Evolutionary conservation across 2,113 vertebrate genomes (phyloP).

Genomic region (Paraplagusia blochii): DNA sequence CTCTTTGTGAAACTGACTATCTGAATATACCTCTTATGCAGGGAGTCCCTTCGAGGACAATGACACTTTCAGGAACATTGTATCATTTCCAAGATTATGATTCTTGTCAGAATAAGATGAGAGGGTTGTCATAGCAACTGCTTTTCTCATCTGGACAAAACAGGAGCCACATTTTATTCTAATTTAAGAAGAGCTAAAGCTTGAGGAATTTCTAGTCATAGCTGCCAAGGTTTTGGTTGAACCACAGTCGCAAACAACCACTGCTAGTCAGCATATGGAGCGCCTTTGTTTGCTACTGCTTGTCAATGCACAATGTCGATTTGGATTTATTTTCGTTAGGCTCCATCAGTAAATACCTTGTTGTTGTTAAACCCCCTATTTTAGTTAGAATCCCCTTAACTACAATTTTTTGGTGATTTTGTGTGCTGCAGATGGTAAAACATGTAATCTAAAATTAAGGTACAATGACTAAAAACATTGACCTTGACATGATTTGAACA

Average conservation of each 20-base stretch:
- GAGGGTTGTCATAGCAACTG: not conserved
- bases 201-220: constrained; percentile 3
- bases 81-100: constrained; percentile 33
- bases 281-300: not conserved
- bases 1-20: too few relatives aligned
- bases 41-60: constrained; percentile 12
- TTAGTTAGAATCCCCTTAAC: too few relatives aligned
- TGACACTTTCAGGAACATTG: constrained; percentile 6
- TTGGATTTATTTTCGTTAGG: too few relatives aligned
- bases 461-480: not conserved
- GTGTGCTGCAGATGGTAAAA: too few relatives aligned
- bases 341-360: too few relatives aligned
- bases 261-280: constrained; percentile 7
- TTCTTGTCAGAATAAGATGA: constrained; percentile 9
- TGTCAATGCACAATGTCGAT: too few relatives aligned
- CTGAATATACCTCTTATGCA: too few relatives aligned
- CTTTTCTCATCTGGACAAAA: not conserved
- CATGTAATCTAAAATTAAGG: too few relatives aligned
- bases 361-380: too few relatives aligned
- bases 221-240: constrained; percentile 22
- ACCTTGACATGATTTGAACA: not conserved
- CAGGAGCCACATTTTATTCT: constrained; percentile 3
- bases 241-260: constrained; percentile 15
- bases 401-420: too few relatives aligned
- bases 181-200: constrained; percentile 8